Conservation (phyloP, 1,140 invertebrate species). For the Druon quercuslanigerum region DNA sequence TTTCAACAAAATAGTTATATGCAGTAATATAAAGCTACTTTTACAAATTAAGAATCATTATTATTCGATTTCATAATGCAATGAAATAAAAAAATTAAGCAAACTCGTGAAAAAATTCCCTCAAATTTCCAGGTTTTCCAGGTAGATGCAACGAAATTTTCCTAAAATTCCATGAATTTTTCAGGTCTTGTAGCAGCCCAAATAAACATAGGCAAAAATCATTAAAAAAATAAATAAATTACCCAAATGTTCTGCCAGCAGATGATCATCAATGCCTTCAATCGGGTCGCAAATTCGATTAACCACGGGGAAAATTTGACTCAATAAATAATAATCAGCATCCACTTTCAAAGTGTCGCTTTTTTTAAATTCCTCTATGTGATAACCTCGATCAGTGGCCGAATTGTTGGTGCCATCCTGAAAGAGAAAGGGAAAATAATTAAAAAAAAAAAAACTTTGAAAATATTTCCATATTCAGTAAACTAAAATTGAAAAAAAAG, state of each 20-base stretch:
- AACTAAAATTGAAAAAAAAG: constrained; percentile 34
- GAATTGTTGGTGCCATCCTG: constrained; percentile 86
- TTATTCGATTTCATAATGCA: no score
- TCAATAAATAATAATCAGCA: constrained; percentile 87
- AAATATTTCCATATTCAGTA: constrained; percentile 12
- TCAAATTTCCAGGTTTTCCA: no score
- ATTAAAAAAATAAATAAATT: constrained; percentile 40
- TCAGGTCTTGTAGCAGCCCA: no score
- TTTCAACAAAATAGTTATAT: no score
- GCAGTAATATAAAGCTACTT: no score
- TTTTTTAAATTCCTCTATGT: constrained; percentile 91
- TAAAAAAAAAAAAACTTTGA: constrained; percentile 1
- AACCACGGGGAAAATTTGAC: constrained; percentile 96
- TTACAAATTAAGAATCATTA: no score
- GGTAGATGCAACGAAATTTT: no score
- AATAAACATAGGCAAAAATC: neutral
- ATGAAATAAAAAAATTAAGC: no score
- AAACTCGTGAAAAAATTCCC: no score
- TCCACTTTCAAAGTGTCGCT: constrained; percentile 85
- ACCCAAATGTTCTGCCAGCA: constrained; percentile 93
- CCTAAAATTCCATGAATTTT: no score
- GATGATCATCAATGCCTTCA: constrained; percentile 92
- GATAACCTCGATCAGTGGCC: constrained; percentile 95
- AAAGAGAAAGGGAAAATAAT: constrained; percentile 37
- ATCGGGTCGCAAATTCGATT: constrained; percentile 96